A percentile compares a stretch with the other conserved stretches of the same genome.
phyloP scores from a whole-genome alignment of 2,888 invertebrate genomes.

The Caenorhabditis sp. region DNA sequence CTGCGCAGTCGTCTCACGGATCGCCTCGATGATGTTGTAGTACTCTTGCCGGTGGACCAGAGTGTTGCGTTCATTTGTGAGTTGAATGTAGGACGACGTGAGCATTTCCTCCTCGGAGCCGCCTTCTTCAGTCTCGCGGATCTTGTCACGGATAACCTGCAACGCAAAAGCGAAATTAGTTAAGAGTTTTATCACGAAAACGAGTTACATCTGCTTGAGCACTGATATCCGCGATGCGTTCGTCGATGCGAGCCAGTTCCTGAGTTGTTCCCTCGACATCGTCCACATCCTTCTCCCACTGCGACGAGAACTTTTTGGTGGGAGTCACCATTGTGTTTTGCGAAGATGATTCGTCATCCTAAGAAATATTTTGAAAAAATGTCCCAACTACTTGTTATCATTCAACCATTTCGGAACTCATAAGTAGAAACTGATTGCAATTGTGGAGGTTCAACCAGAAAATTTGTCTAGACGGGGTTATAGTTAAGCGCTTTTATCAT shows the following conservation, averaged over 20 bases:
- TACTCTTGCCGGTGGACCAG: conserved; percentile 71
- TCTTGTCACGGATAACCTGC: conserved; percentile 60
- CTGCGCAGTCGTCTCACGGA: conserved; percentile 49
- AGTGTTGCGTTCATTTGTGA: conserved; percentile 73
- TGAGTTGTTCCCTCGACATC: conserved; percentile 67
- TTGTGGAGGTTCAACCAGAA: too few relatives aligned
- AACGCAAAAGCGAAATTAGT: background rate
- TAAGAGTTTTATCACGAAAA: too few relatives aligned
- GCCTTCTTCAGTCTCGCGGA: conserved; percentile 67
- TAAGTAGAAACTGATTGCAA: too few relatives aligned
- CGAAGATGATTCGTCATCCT: conserved; percentile 48
- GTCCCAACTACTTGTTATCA: too few relatives aligned
- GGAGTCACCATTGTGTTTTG: conserved; percentile 53
- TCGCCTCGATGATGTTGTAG: conserved; percentile 73
- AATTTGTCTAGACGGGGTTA: too few relatives aligned
- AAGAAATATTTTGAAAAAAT: conserved; percentile 1
- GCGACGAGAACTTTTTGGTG: conserved; percentile 70
- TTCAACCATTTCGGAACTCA: too few relatives aligned
- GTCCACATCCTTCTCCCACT: conserved; percentile 75
- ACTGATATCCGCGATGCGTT: conserved; percentile 60
- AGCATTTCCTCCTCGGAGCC: conserved; percentile 74
- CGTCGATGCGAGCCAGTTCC: conserved; percentile 64
- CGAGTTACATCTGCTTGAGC: conserved; percentile 56
- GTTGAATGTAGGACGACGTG: conserved; percentile 67
- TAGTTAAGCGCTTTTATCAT: too few relatives aligned